Base-by-base conservation (phyloP, 2,113 vertebrate genomes). In the Spermophilus dauricus region DNA sequence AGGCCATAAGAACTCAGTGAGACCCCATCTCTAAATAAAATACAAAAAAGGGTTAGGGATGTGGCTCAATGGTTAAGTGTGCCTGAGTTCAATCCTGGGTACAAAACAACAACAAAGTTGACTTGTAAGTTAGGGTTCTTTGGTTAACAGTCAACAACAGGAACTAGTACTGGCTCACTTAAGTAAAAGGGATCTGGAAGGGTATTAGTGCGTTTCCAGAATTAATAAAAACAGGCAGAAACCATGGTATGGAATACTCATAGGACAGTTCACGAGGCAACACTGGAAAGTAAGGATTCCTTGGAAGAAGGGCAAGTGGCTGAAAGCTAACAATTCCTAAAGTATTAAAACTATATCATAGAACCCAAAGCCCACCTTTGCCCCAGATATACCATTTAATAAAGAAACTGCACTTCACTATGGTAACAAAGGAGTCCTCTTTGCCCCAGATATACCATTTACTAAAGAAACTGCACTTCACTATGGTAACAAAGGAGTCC, bases 201-300 rank as follows among this genome's bases (percentile, higher is more conserved):
- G 53, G 42, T 73, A 45, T 17, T 61, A 18, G 45, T 13, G 58
- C 0, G 9, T 92, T 80, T 24, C 48, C 65, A 30, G 37, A 80
- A 96, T 76, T 63, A 69, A 73, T 81, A 42, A 45, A 95, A 91
- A 94, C 10, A 77, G 14, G 45, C 65, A 91, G 92, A 76, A 94
- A 91, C 26, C 32, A 88, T 11, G 67, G 26, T 90, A 63, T 92
- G 37, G 26, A 92, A 92, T 76, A 56, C 84, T 84, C n/a, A 17
- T 84, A 85, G 17, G 88, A n/a, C 11, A 76, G 30, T 81, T 72
- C 18, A 42, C 42, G 58, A 76, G 51, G 73, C 58, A 92, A 5
- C n/a, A 48, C 56, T 53, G 24, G 69, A 86, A 37, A 75, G 24
- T 30, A 69, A 34, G 24, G n/a, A 56, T 26, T 32, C 34, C 24